phyloP scores from a whole-genome alignment of 2,888 invertebrate genomes.

The Scaptomyza reducta region DNA sequence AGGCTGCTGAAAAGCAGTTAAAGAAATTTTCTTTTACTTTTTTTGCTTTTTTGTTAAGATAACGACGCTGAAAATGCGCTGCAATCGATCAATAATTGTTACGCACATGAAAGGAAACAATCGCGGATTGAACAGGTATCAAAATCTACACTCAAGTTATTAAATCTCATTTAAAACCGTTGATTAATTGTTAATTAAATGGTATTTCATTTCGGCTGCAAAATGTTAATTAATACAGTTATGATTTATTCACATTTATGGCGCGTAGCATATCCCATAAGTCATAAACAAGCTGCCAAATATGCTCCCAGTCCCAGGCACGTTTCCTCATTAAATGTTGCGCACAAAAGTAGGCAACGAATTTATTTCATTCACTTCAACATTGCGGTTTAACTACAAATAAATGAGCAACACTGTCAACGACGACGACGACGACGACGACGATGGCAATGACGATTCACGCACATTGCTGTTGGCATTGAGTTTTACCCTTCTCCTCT shows the following conservation, averaged over 20 bases:
- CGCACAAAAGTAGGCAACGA: constrained; percentile 46
- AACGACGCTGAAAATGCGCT: constrained; percentile 10
- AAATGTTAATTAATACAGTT: neutral
- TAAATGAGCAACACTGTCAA: constrained; percentile 69
- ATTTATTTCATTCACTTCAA: constrained; percentile 16
- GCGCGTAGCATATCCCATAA: neutral
- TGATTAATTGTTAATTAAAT: no score
- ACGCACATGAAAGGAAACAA: neutral
- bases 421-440: neutral
- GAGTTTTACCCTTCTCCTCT: neutral
- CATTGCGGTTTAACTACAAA: constrained; percentile 48
- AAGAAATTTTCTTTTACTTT: neutral
- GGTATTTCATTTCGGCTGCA: no score
- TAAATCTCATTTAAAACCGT: no score
- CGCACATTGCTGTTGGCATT: constrained; percentile 47
- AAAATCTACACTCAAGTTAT: no score
- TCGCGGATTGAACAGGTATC: no score
- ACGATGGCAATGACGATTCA: constrained; percentile 11
- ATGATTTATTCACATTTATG: neutral
- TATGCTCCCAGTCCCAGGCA: neutral
- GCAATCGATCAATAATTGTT: neutral
- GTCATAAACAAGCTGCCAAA: neutral
- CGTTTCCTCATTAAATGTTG: constrained; percentile 50
- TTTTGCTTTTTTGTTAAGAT: neutral
- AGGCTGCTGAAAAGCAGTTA: constrained; percentile 7